Conservation (phyloP, 2,888 invertebrate genomes). For the Oscheius sp. region DNA sequence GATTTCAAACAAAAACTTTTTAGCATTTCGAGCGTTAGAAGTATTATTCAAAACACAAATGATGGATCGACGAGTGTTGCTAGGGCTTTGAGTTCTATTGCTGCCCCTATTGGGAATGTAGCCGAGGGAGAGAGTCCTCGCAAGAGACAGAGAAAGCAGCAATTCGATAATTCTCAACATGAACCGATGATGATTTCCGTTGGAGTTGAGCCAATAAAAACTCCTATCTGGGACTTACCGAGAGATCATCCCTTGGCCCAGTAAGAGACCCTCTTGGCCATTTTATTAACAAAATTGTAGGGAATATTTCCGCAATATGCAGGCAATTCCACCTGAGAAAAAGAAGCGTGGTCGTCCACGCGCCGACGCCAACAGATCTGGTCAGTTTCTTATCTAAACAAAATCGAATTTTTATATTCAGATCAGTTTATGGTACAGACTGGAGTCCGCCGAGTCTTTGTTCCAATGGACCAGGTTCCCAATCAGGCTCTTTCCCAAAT, state of each 20-base stretch:
- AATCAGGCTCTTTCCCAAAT: slow-evolving; percentile 12
- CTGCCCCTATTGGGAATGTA: background rate
- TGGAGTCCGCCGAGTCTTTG: slow-evolving; percentile 25
- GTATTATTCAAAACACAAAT: slow-evolving; percentile 23
- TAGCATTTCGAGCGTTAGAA: slow-evolving; percentile 19
- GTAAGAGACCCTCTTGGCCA: background rate
- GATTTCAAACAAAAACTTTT: background rate
- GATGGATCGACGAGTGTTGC: slow-evolving; percentile 17
- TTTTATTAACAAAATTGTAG: background rate
- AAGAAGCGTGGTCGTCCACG: slow-evolving; percentile 25
- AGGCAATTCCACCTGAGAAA: slow-evolving; percentile 9
- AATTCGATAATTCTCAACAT: slow-evolving; percentile 10
- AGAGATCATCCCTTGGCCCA: slow-evolving; percentile 20
- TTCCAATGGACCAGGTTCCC: slow-evolving; percentile 18
- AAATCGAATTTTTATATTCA: background rate
- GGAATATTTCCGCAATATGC: slow-evolving; percentile 18
- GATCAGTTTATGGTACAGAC: slow-evolving; percentile 23
- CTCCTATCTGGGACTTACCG: slow-evolving; percentile 12
- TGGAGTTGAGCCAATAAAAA: slow-evolving; percentile 19
- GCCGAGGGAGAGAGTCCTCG: slow-evolving; percentile 13
- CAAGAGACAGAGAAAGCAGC: slow-evolving; percentile 18
- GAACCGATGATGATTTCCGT: slow-evolving; percentile 25
- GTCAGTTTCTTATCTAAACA: background rate
- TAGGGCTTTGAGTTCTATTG: background rate
- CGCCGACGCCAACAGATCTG: background rate